Evolutionary conservation across 1,140 invertebrate genomes (phyloP).

Genomic region (Nasonia longicornis): DNA sequence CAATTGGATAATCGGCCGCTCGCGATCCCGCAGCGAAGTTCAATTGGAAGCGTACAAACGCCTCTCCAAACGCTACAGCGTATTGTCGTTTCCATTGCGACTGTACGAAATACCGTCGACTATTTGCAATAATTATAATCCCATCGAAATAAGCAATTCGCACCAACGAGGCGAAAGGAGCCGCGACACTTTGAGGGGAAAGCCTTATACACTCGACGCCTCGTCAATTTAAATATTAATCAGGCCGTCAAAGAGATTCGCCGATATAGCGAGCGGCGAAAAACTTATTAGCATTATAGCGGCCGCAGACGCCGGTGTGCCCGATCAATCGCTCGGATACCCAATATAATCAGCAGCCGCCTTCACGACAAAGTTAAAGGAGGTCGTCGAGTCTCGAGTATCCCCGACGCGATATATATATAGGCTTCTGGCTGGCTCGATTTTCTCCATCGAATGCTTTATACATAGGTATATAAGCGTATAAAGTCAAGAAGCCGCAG

Average conservation of each 20-base stretch:
- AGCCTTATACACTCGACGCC: no score
- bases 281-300: conserved; percentile 36
- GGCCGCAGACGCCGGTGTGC: background rate
- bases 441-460: background rate
- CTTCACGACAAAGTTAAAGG: conserved; percentile 30
- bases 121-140: background rate
- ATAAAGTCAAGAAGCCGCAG: background rate
- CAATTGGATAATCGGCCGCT: background rate
- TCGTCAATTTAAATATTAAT: no score
- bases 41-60: background rate
- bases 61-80: background rate
- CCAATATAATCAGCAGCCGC: conserved; percentile 16
- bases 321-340: conserved; percentile 20
- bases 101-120: no score
- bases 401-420: background rate
- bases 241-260: no score
- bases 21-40: background rate
- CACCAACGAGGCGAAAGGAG: no score
- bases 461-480: background rate
- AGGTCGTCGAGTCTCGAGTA: conserved; percentile 9
- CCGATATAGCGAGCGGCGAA: conserved; percentile 7
- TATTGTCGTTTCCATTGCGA: background rate
- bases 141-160: background rate
- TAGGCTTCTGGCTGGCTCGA: background rate
- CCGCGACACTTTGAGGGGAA: no score